Conservation (phyloP, 1,140 invertebrate genomes). For the Dendrolimus punctatus region DNA sequence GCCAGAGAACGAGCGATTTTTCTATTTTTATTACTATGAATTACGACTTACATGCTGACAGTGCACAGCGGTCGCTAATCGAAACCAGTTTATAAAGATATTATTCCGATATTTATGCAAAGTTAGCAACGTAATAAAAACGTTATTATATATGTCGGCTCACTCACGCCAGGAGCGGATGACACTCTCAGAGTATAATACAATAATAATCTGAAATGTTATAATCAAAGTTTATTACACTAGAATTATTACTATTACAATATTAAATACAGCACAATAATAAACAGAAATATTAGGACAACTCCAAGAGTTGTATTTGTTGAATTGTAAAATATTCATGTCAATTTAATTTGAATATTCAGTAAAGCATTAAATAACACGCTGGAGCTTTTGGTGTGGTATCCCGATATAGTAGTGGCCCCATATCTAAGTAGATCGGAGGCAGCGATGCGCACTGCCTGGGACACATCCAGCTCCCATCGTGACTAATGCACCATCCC, state of each 20-base stretch:
- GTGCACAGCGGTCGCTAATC: background rate
- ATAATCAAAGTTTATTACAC: too few species aligned
- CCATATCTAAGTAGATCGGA: background rate
- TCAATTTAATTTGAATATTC: background rate
- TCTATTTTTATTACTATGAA: background rate
- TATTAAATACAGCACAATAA: too few species aligned
- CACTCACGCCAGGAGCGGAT: too few species aligned
- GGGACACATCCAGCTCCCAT: slow-evolving; percentile 17
- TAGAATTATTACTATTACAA: too few species aligned
- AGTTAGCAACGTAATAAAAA: background rate
- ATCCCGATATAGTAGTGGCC: slow-evolving; percentile 12
- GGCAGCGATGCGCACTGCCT: slow-evolving; percentile 21
- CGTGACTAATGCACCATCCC: slow-evolving; percentile 25
- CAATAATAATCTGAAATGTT: too few species aligned
- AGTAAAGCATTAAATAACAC: background rate
- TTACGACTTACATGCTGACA: background rate
- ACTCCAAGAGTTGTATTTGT: too few species aligned
- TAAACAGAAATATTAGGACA: too few species aligned
- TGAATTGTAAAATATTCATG: background rate
- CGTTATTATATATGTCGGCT: too few species aligned
- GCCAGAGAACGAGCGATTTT: slow-evolving; percentile 22
- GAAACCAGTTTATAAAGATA: background rate
- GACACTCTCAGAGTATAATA: too few species aligned
- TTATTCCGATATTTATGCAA: background rate
- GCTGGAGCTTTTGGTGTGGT: background rate